phyloP scores from a whole-genome alignment of 2,797 vertebrate species.

The Syngnathus rostellatus region DNA sequence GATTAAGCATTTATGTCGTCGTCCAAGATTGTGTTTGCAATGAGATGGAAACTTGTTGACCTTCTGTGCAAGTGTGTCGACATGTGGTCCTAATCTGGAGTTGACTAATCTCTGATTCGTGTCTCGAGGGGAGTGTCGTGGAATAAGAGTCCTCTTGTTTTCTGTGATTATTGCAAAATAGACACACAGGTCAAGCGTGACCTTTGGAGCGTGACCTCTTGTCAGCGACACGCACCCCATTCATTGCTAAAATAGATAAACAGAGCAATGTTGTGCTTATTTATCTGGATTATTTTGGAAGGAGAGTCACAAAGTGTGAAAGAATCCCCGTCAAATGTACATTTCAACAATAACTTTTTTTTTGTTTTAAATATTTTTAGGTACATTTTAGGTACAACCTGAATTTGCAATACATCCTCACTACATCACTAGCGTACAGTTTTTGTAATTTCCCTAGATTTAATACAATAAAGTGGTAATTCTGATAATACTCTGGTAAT shows the following conservation, averaged over 20 bases:
- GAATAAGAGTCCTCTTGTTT: constrained; percentile 61
- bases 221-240: not conserved
- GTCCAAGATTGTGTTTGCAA: not conserved
- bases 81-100: constrained; percentile 39
- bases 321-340: too few relatives aligned
- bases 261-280: too few relatives aligned
- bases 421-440: too few relatives aligned
- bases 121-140: not conserved
- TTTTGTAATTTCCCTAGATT: too few relatives aligned
- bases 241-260: not conserved
- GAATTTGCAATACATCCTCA: too few relatives aligned
- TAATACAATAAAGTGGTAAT: too few relatives aligned
- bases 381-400: too few relatives aligned
- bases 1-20: not conserved
- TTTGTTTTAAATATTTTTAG: too few relatives aligned
- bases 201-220: constrained; percentile 8
- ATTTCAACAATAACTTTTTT: too few relatives aligned
- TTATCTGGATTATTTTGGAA: too few relatives aligned
- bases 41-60: not conserved
- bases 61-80: constrained; percentile 10
- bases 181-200: constrained; percentile 12
- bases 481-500: too few relatives aligned
- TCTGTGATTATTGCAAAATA: constrained; percentile 45
- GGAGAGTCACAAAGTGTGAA: too few relatives aligned
- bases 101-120: constrained; percentile 49